A percentile compares a stretch with the other conserved stretches of the same genome.
Conservation (phyloP, 2,888 invertebrate species). For the Archaeoteleia sp. region DNA sequence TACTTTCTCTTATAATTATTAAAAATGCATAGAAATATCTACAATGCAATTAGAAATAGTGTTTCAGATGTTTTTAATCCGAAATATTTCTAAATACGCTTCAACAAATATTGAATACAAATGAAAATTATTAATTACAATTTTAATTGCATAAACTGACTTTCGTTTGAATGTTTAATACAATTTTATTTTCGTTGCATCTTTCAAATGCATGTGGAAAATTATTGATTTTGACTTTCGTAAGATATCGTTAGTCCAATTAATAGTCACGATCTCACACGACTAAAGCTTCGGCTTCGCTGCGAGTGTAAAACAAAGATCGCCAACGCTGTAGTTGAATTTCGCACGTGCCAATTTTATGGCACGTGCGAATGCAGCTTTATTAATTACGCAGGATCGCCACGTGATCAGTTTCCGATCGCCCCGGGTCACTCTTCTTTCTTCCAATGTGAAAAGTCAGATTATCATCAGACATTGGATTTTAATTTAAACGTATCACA, state of each 20-base stretch:
- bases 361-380: conserved; percentile 62
- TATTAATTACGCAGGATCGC: conserved; percentile 61
- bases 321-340: conserved; percentile 46
- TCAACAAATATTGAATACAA: too few species aligned
- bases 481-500: too few species aligned
- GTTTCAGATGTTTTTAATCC: too few species aligned
- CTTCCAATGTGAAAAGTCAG: conserved; percentile 19
- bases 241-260: conserved; percentile 36
- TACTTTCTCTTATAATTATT: too few species aligned
- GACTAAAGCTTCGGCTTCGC: conserved; percentile 5
- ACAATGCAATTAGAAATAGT: too few species aligned
- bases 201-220: too few species aligned
- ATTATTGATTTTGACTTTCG: conserved; percentile 24
- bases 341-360: conserved; percentile 59
- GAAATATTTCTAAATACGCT: too few species aligned
- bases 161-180: too few species aligned
- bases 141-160: too few species aligned
- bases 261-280: conserved; percentile 28
- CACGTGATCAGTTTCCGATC: conserved; percentile 57
- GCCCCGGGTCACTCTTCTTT: conserved; percentile 24
- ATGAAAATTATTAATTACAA: too few species aligned
- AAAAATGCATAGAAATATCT: too few species aligned
- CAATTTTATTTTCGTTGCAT: background rate
- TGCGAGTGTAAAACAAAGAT: conserved; percentile 36
- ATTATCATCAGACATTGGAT: conserved; percentile 26